Base-by-base conservation (phyloP, 92 coral and sea anemone species). In the Porites evermanni region DNA sequence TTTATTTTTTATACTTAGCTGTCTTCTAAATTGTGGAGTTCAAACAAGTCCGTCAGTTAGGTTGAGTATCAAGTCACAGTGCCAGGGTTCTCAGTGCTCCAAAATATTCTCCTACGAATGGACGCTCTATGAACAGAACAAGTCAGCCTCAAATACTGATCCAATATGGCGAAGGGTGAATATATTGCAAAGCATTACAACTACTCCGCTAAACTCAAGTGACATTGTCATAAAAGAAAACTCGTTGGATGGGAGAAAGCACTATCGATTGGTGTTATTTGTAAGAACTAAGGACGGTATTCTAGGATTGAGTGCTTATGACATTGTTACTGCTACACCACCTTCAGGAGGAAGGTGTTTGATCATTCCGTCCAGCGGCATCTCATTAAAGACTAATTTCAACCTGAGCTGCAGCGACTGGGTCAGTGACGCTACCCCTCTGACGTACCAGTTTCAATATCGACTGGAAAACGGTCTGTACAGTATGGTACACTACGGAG, bases 391-490 rank as follows among this genome's bases (percentile, higher is more conserved):
- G 73, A 87, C 90, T 26, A 20, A 59, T 18, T 87, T 87, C 64
- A 87, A 64, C 56, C 75, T 87, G 76, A 80, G 67, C 7, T 87
- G 90, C 47, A 80, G 73, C 26, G 24, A 72, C 70, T 79, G 84
- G 79, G 23, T 6, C 7, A 72, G 74, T 69, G 74, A 80, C 79
- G 74, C 21, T 63, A 59, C 52, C 0, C 79, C 79, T 10, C 75
- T 87, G 52, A 79, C 74, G 5, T 87, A 87, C 74, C 26, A 51
- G 90, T 80, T 87, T 32, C 86, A 79, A 9, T 60, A 79, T 72
- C 79, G 80, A 65, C 75, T 80, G 66, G 67, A 64, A 24, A 72
- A 72, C 79, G 90, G 90, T 74, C 86, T 64, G 21, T 63, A 79
- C 53, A 59, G 80, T 47, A 51, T 78, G 84, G 12, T 86, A 68